Evolutionary conservation across 2,888 invertebrate species (phyloP).

Genomic region (Eugnorisma glareosa): DNA sequence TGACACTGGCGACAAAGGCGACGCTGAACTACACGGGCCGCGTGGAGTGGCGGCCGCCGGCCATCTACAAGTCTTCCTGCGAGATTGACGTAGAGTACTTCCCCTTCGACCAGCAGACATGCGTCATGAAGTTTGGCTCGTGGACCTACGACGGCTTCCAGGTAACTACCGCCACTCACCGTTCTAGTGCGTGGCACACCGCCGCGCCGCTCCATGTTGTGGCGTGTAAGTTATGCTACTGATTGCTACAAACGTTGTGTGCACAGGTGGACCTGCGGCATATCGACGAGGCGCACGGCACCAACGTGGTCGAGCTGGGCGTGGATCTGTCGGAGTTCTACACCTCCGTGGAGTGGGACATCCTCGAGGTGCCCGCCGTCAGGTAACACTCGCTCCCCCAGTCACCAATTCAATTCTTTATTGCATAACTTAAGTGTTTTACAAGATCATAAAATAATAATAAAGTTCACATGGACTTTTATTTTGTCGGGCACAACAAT

Average conservation of each 20-base stretch:
- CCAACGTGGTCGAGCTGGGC: conserved; percentile 97
- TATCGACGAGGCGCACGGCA: conserved; percentile 97
- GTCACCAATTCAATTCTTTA: not conserved
- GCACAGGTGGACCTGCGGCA: conserved; percentile 96
- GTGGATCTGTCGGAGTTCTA: conserved; percentile 99
- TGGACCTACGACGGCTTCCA: conserved; percentile 99
- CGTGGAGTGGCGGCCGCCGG: conserved; percentile 98
- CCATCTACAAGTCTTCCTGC: conserved; percentile 98
- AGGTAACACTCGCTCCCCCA: conserved; percentile 88
- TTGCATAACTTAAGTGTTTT: too few relatives aligned
- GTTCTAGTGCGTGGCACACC: not conserved
- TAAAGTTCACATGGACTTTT: too few relatives aligned
- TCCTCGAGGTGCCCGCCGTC: conserved; percentile 98
- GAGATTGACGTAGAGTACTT: conserved; percentile 98
- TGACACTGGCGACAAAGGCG: conserved; percentile 97
- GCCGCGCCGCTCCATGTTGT: not conserved
- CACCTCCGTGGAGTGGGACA: conserved; percentile 99
- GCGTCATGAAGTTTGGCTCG: conserved; percentile 97
- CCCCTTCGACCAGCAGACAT: conserved; percentile 98
- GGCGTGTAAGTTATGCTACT: not conserved
- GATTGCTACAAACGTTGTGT: conserved; percentile 24
- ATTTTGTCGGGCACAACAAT: too few relatives aligned
- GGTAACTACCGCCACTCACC: conserved; percentile 86
- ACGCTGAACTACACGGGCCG: conserved; percentile 96
- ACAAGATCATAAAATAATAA: too few relatives aligned